phyloP scores from a whole-genome alignment of 2,888 invertebrate genomes.

The Notodonta dromedarius region DNA sequence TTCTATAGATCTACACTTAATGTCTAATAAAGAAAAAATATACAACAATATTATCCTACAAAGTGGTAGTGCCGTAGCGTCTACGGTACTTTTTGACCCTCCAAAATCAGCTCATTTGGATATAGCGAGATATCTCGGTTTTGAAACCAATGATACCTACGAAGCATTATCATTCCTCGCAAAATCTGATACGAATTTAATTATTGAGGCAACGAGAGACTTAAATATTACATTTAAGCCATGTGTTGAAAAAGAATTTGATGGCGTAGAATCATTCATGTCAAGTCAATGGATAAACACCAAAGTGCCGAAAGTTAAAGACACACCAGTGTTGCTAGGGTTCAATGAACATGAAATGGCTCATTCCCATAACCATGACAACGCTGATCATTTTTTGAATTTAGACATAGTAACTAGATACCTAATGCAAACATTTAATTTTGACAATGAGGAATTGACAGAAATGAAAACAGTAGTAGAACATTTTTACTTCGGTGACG shows the following conservation, averaged over 20 bases:
- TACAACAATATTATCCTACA: slow-evolving; percentile 50
- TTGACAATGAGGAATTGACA: neutral
- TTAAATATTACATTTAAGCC: slow-evolving; percentile 33
- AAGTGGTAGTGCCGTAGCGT: slow-evolving; percentile 44
- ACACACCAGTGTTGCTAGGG: slow-evolving; percentile 45
- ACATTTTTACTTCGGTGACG: slow-evolving; percentile 4
- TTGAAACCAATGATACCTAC: slow-evolving; percentile 30
- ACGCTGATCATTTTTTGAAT: neutral
- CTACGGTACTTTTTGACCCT: slow-evolving; percentile 27
- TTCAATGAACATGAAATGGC: slow-evolving; percentile 39
- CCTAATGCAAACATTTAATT: neutral
- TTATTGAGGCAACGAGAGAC: slow-evolving; percentile 37
- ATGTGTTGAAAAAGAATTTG: slow-evolving; percentile 47
- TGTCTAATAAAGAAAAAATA: slow-evolving; percentile 42
- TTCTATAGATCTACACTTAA: slow-evolving; percentile 54
- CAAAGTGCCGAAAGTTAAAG: slow-evolving; percentile 32
- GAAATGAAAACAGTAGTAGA: neutral
- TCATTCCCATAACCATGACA: neutral
- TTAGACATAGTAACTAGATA: slow-evolving; percentile 2
- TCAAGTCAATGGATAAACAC: slow-evolving; percentile 34
- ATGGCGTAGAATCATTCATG: slow-evolving; percentile 44
- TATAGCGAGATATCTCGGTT: slow-evolving; percentile 45
- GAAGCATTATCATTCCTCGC: slow-evolving; percentile 48
- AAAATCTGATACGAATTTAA: slow-evolving; percentile 29
- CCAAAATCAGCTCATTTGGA: slow-evolving; percentile 38